Percentiles rank a stretch among this genome's conserved stretches.
phyloP scores from a whole-genome alignment of 2,888 invertebrate genomes.

The Resseliella maxima region DNA sequence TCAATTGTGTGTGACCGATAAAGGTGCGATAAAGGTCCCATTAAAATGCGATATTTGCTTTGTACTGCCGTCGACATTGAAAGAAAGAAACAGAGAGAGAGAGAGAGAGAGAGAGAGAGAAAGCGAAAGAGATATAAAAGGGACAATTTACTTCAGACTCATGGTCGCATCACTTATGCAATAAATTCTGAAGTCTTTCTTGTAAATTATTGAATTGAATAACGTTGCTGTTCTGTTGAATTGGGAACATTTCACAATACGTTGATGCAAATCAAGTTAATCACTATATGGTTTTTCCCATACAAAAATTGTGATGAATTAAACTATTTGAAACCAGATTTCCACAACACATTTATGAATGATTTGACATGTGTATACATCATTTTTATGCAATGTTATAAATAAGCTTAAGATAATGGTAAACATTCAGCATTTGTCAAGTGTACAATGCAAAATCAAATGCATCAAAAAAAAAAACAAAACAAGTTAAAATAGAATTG shows the following conservation, averaged over 20 bases:
- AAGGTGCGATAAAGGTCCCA: background rate
- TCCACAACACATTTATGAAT: background rate
- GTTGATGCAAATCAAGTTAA: background rate
- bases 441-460: constrained; percentile 14
- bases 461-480: background rate
- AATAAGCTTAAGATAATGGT: background rate
- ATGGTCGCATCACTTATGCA: background rate
- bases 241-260: background rate
- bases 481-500: background rate
- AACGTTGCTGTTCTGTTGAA: too few relatives aligned
- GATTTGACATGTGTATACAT: background rate
- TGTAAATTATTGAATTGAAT: too few relatives aligned
- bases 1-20: background rate
- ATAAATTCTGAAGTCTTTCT: background rate
- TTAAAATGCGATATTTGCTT: background rate
- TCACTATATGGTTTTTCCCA: background rate
- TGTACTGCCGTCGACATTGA: background rate
- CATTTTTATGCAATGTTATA: background rate
- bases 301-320: background rate
- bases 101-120: too few relatives aligned
- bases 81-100: too few relatives aligned
- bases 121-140: too few relatives aligned
- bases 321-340: background rate
- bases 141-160: background rate
- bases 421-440: constrained; percentile 31